These are phyloP conservation scores for Jacana jacana DNA, from an alignment of 2,113 vertebrate species.

Conservation along the genomic window DNA sequence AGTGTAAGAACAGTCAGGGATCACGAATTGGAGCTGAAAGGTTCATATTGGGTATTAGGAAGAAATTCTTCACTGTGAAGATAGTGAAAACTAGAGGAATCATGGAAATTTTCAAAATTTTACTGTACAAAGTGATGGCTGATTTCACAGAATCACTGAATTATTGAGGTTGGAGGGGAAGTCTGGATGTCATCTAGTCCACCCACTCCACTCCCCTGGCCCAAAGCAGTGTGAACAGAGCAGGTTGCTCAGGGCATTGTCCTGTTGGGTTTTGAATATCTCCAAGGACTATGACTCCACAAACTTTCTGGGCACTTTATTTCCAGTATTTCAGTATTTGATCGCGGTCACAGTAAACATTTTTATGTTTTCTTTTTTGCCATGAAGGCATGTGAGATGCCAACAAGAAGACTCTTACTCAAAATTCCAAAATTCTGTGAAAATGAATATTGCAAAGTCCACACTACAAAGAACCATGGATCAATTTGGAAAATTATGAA, in stretches of 20 bases:
- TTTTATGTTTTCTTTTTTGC: no score
- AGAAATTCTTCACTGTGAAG: not conserved
- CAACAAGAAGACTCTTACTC: not conserved
- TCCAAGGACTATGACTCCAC: not conserved
- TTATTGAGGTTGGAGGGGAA: not conserved
- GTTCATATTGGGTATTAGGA: not conserved
- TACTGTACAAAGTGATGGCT: not conserved
- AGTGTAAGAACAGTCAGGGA: not conserved
- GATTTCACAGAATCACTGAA: not conserved
- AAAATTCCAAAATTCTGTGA: not conserved
- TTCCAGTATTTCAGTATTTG: not conserved
- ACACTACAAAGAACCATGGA: not conserved
- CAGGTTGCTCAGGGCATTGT: not conserved
- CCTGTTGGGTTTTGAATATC: not conserved
- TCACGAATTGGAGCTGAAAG: not conserved
- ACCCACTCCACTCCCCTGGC: not conserved
- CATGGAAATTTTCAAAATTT: not conserved
- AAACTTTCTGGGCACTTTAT: not conserved
- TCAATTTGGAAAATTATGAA: not conserved
- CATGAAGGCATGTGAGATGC: not conserved
- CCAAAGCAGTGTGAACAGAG: not conserved
- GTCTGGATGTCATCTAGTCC: not conserved
- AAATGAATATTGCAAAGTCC: not conserved
- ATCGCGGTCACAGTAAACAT: not conserved
- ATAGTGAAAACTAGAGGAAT: not conserved